Percentiles rank a stretch among this genome's conserved stretches.
phyloP scores from a whole-genome alignment of 2,888 invertebrate genomes.

The Pecten maximus region DNA sequence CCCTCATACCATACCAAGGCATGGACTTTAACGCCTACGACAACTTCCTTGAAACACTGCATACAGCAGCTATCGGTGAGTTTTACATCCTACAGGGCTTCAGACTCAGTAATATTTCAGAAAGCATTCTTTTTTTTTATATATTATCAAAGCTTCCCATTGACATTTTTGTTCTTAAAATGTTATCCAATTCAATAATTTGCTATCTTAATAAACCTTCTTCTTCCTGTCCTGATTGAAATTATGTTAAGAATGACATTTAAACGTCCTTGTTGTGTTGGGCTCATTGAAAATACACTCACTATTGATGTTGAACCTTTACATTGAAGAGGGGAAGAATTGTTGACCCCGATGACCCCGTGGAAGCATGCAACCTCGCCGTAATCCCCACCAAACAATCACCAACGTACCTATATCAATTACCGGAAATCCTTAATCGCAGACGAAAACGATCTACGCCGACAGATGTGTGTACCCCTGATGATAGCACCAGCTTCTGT shows the following conservation, averaged over 20 bases:
- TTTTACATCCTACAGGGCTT: conserved; percentile 1
- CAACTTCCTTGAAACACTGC: conserved; percentile 56
- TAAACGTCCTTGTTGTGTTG: neutral
- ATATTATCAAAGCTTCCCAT: too few species aligned
- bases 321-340: too few species aligned
- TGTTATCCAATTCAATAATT: too few species aligned
- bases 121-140: too few species aligned
- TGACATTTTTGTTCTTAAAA: too few species aligned
- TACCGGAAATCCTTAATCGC: conserved; percentile 58
- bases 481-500: conserved; percentile 64
- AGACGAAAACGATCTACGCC: conserved; percentile 49
- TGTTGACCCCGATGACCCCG: conserved; percentile 67
- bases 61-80: conserved; percentile 62
- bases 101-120: too few species aligned
- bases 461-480: conserved; percentile 61
- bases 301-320: too few species aligned
- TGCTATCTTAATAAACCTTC: too few species aligned
- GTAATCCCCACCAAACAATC: conserved; percentile 65
- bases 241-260: neutral
- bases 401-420: conserved; percentile 57
- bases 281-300: neutral
- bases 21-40: conserved; percentile 47
- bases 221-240: too few species aligned
- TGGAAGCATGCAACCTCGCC: conserved; percentile 64
- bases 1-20: conserved; percentile 39